These are phyloP conservation scores for Lycaon pictus DNA, from an alignment of 2,113 vertebrate species.

Conservation along the genomic window DNA sequence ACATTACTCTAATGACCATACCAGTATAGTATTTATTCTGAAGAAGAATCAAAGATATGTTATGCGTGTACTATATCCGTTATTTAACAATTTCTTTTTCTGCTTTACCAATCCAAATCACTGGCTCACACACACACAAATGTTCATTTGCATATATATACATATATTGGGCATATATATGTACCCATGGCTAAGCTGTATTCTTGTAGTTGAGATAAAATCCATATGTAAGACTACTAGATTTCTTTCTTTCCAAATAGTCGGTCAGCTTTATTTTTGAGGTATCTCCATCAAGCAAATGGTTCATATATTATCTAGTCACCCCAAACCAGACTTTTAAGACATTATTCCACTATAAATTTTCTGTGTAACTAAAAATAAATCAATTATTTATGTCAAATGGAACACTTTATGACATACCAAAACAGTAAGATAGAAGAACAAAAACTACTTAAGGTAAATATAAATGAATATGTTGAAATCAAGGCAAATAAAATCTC, in stretches of 20 bases:
- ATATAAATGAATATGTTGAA: not conserved
- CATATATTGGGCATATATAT: not conserved
- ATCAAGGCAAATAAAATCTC: not conserved
- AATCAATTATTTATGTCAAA: slow-evolving; percentile 27
- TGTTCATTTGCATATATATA: slow-evolving; percentile 15
- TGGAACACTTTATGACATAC: slow-evolving; percentile 56
- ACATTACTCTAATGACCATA: not conserved
- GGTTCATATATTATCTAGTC: slow-evolving; percentile 60
- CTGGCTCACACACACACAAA: slow-evolving; percentile 43
- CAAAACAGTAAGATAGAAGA: slow-evolving; percentile 72
- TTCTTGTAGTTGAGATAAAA: not conserved
- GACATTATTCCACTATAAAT: not conserved
- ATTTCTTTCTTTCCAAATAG: slow-evolving; percentile 51
- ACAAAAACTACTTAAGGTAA: not conserved
- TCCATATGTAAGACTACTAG: slow-evolving; percentile 2
- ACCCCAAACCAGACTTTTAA: slow-evolving; percentile 60
- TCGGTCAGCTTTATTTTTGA: not conserved
- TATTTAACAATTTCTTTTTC: slow-evolving; percentile 71
- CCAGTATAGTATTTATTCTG: slow-evolving; percentile 81
- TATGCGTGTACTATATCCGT: slow-evolving; percentile 53
- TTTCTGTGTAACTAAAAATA: not conserved
- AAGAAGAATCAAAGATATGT: slow-evolving; percentile 40
- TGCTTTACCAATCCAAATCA: not conserved
- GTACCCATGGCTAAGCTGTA: not conserved
- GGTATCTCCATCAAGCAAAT: slow-evolving; percentile 29